Conservation (phyloP, 2,113 vertebrate species). For the Stigmatopora argus region DNA sequence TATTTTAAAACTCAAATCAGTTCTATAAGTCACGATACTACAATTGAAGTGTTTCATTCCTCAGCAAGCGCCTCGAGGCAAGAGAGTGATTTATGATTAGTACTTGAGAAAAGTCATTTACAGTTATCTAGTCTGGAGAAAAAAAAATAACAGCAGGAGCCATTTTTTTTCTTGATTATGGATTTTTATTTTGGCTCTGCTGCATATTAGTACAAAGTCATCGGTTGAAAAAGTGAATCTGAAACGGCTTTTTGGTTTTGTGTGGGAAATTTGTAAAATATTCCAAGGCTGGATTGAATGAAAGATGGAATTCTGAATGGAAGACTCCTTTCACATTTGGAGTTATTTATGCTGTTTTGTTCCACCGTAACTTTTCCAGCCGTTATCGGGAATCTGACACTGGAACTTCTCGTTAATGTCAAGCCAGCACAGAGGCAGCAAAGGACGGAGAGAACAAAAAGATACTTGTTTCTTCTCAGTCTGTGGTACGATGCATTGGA, state of each 20-base stretch:
- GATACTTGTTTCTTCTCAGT: not conserved
- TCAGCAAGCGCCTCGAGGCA: too few species aligned
- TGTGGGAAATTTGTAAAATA: not conserved
- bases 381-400: not conserved
- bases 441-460: not conserved
- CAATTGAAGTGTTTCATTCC: too few species aligned
- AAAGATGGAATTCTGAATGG: not conserved
- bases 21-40: too few species aligned
- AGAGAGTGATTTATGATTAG: too few species aligned
- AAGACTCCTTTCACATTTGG: not conserved
- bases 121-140: too few species aligned
- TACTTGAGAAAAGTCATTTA: too few species aligned
- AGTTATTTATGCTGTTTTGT: not conserved
- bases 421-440: not conserved
- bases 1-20: too few species aligned
- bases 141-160: too few species aligned
- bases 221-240: not conserved
- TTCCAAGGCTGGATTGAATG: not conserved
- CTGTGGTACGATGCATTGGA: slow-evolving; percentile 36
- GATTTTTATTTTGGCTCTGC: too few species aligned
- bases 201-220: not conserved
- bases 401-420: not conserved
- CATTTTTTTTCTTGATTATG: too few species aligned
- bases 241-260: not conserved
- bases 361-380: not conserved